phyloP scores from a whole-genome alignment of 2,888 invertebrate species.

The Apocheima hispidaria region DNA sequence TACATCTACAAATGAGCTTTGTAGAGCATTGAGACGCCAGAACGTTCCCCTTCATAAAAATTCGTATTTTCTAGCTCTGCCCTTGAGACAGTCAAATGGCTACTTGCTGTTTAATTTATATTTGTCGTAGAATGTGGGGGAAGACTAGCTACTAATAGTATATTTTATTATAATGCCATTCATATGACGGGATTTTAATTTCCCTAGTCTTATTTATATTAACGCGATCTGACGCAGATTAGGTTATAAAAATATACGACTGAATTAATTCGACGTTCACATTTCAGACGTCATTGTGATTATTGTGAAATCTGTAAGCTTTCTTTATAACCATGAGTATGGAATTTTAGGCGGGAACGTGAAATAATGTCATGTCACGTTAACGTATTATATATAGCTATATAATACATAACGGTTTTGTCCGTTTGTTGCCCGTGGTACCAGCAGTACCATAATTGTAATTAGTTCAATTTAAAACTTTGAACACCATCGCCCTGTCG shows the following conservation, averaged over 20 bases:
- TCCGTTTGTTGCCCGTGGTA: no score
- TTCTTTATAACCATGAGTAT: slow-evolving; percentile 11
- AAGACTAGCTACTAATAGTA: slow-evolving; percentile 5
- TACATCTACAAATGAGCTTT: no score
- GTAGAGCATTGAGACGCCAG: no score
- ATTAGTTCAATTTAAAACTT: background rate
- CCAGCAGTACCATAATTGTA: background rate
- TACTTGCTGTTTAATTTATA: slow-evolving; percentile 15
- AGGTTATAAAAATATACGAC: slow-evolving; percentile 28
- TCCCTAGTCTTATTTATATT: slow-evolving; percentile 29
- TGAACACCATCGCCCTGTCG: background rate
- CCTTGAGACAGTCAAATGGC: slow-evolving; percentile 23
- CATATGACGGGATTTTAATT: slow-evolving; percentile 20
- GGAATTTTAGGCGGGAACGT: background rate
- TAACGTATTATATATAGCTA: no score
- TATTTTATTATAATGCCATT: slow-evolving; percentile 24
- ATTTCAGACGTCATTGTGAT: slow-evolving; percentile 23
- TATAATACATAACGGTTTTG: no score
- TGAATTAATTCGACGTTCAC: slow-evolving; percentile 14
- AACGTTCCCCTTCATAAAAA: slow-evolving; percentile 5
- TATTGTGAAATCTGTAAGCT: slow-evolving; percentile 21
- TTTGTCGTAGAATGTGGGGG: slow-evolving; percentile 6
- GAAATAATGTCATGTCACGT: no score
- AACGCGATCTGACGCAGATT: slow-evolving; percentile 28
- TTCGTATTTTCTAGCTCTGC: slow-evolving; percentile 3